Conservation (phyloP, 2,113 vertebrate species). For the Tragelaphus imberbis region DNA sequence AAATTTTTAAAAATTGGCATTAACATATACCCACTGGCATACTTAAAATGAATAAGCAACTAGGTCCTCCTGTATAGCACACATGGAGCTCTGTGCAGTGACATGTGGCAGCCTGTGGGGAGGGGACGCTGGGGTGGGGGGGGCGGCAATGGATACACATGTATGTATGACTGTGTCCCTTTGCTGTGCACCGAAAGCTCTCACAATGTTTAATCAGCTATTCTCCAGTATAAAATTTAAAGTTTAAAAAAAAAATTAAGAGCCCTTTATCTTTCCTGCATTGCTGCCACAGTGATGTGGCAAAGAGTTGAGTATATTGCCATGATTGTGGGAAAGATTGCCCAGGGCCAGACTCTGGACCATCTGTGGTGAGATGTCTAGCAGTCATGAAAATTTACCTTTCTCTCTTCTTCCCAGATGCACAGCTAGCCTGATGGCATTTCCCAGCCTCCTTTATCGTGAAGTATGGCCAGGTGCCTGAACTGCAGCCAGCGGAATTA, state of each 20-base stretch:
- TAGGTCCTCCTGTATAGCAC: neutral
- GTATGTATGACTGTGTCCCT: neutral
- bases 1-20: neutral
- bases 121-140: rapidly evolving
- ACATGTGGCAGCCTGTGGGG: neutral
- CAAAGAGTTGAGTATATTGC: neutral
- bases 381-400: neutral
- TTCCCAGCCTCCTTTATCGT: neutral
- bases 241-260: neutral
- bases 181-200: rapidly evolving
- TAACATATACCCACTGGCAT: neutral
- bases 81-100: neutral
- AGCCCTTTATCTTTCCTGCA: neutral
- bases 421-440: neutral
- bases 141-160: neutral
- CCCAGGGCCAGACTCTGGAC: neutral
- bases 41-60: neutral
- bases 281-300: neutral
- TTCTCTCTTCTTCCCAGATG: neutral
- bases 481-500: neutral
- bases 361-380: neutral
- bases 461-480: neutral
- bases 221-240: neutral
- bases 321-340: neutral
- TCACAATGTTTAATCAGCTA: neutral